Conservation (phyloP, 2,797 vertebrate genomes). For the Octomys mimax region DNA sequence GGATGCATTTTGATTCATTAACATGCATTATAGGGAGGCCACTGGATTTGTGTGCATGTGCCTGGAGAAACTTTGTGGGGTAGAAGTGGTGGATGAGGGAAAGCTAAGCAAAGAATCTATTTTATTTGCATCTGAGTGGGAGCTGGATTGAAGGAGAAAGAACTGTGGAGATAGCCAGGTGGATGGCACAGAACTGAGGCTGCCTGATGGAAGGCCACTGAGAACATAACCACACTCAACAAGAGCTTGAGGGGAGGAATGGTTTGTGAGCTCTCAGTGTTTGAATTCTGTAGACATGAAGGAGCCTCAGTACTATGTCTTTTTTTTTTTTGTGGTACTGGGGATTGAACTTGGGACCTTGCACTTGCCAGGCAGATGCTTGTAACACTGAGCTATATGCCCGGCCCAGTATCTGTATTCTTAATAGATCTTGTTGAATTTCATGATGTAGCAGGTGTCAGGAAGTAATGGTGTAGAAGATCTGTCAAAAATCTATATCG, state of each 20-base stretch:
- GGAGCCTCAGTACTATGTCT: not conserved
- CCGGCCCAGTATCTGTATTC: not conserved
- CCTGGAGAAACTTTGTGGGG: not conserved
- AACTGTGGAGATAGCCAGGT: not conserved
- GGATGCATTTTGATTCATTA: not conserved
- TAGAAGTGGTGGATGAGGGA: not conserved
- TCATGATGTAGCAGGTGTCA: not conserved
- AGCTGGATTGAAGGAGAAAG: slow-evolving; percentile 10
- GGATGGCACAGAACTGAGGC: not conserved
- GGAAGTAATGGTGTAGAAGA: not conserved
- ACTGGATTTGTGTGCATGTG: not conserved
- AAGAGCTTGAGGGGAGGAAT: slow-evolving; percentile 4
- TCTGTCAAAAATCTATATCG: slow-evolving; percentile 23
- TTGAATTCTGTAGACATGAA: slow-evolving; percentile 12
- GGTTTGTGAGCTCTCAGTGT: not conserved
- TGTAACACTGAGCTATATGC: too few relatives aligned
- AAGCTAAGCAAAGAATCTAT: not conserved
- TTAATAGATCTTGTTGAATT: not conserved
- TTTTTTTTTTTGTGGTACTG: too few relatives aligned
- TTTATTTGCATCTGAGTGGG: not conserved
- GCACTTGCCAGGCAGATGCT: too few relatives aligned
- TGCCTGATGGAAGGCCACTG: not conserved
- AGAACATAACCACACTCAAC: not conserved
- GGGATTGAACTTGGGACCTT: too few relatives aligned
- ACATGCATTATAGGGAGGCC: not conserved